These are phyloP conservation scores for Xestia ashworthii DNA, from an alignment of 2,888 invertebrate genomes.

Conservation along the genomic window DNA sequence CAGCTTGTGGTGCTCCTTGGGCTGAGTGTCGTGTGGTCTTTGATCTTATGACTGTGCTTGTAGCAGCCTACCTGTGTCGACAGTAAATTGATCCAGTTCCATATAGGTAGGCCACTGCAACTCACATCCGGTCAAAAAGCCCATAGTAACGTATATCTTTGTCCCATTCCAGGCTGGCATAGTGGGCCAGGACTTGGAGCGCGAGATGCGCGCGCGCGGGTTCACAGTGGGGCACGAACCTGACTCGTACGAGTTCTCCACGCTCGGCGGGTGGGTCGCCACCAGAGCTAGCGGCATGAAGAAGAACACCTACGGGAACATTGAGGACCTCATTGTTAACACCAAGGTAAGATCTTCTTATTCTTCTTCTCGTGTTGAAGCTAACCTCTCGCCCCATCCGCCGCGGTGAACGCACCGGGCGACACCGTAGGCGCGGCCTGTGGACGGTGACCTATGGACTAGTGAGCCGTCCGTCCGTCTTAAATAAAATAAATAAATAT, in stretches of 20 bases:
- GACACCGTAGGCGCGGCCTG: too few species aligned
- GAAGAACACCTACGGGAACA: conserved; percentile 99
- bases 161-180: conserved; percentile 96
- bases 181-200: conserved; percentile 98
- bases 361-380: not conserved
- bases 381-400: too few species aligned
- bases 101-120: not conserved
- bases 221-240: conserved; percentile 99
- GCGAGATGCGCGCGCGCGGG: conserved; percentile 94
- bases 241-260: conserved; percentile 99
- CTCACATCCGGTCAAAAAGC: not conserved
- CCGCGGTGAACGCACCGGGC: too few species aligned
- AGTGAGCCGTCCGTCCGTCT: too few species aligned
- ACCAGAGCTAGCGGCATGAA: conserved; percentile 99
- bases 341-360: conserved; percentile 91
- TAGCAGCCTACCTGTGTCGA: not conserved
- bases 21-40: not conserved
- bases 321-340: conserved; percentile 98
- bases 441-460: too few species aligned
- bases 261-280: conserved; percentile 99
- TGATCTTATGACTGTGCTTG: not conserved
- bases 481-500: too few species aligned
- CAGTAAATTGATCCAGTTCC: not conserved
- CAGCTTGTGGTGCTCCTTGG: too few species aligned
- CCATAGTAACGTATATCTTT: not conserved